Conservation (phyloP, 2,113 vertebrate genomes). For the Carollia perspicillata region DNA sequence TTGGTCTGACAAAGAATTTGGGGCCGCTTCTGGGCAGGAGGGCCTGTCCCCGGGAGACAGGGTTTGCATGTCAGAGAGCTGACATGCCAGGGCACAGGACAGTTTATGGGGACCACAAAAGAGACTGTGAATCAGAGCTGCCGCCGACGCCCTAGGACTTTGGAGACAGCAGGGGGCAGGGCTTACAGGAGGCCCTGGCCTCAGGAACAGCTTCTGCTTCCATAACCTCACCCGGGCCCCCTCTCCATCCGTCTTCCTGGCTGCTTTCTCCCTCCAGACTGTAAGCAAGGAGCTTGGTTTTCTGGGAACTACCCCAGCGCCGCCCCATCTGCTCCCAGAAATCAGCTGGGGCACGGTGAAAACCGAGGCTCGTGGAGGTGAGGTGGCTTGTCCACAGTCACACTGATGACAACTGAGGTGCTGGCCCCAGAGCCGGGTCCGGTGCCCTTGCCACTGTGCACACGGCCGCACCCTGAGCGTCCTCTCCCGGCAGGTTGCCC, state of each 20-base stretch:
- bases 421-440: not conserved
- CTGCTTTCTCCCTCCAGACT: not conserved
- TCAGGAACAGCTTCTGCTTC: not conserved
- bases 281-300: not conserved
- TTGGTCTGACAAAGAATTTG: not conserved
- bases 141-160: not conserved
- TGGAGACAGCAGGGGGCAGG: too few species aligned
- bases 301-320: not conserved
- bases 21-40: not conserved
- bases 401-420: too few species aligned
- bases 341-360: not conserved
- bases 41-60: not conserved
- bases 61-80: not conserved
- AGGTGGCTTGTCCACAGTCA: not conserved
- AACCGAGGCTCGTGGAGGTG: not conserved
- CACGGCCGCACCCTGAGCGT: not conserved
- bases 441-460: not conserved
- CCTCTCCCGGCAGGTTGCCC: not conserved
- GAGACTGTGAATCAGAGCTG: not conserved
- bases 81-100: not conserved
- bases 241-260: not conserved
- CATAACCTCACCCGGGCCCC: not conserved
- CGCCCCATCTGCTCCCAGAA: not conserved
- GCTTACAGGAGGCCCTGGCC: not conserved
- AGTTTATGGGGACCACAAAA: not conserved